Conservation (phyloP, 2,888 invertebrate genomes). For the Catocala nupta region DNA sequence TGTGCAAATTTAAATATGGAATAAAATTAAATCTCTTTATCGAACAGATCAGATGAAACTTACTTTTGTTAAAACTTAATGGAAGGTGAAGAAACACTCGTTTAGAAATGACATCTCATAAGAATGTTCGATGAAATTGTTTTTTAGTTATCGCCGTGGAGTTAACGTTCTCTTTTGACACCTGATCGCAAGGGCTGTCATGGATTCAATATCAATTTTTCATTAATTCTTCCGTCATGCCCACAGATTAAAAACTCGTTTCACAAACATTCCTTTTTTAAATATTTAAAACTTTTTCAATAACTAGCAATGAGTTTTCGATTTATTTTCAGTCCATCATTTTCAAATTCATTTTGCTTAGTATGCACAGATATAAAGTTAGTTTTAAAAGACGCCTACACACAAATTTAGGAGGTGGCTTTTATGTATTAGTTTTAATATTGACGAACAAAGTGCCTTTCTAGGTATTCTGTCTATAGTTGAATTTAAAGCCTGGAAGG, state of each 20-base stretch:
- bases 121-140: constrained; percentile 8
- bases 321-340: constrained; percentile 1
- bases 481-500: too few relatives aligned
- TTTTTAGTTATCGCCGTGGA: background rate
- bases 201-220: constrained; percentile 28
- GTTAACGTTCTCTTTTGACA: constrained; percentile 11
- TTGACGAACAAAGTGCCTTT: too few relatives aligned
- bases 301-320: background rate
- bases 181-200: constrained; percentile 5
- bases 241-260: constrained; percentile 19
- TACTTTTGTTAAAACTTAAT: too few relatives aligned
- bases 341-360: background rate
- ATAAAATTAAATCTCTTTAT: too few relatives aligned
- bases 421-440: too few relatives aligned
- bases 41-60: too few relatives aligned
- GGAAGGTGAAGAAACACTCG: background rate
- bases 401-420: too few relatives aligned
- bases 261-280: constrained; percentile 8
- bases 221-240: constrained; percentile 22
- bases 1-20: too few relatives aligned
- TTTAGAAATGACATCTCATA: background rate
- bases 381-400: too few relatives aligned
- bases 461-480: too few relatives aligned
- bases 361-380: too few relatives aligned
- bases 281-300: background rate